Conservation (phyloP, 2,113 vertebrate genomes). For the Phylloscopus whistleri region DNA sequence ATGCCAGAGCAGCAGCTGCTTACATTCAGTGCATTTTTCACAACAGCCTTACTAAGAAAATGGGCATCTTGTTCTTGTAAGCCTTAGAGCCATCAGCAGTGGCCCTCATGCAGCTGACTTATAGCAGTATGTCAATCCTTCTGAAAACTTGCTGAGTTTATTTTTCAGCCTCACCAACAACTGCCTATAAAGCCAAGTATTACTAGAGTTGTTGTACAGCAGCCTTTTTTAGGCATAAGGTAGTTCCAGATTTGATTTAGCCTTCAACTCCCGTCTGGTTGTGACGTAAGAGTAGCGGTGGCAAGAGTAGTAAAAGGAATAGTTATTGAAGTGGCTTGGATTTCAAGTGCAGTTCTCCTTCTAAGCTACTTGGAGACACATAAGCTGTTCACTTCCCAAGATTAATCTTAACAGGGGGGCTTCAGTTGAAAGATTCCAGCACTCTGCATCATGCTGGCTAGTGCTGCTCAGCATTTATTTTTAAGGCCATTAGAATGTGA, state of each 20-base stretch:
- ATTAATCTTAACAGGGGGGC: not conserved
- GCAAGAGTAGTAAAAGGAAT: slow-evolving; percentile 21
- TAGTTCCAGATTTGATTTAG: slow-evolving; percentile 36
- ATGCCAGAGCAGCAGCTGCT: not conserved
- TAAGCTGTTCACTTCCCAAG: not conserved
- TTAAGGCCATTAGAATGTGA: not conserved
- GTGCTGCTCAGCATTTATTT: not conserved
- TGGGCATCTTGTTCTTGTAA: not conserved
- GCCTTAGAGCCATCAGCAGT: not conserved
- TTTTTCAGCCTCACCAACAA: slow-evolving; percentile 12
- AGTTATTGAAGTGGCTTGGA: slow-evolving; percentile 27
- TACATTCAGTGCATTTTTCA: not conserved
- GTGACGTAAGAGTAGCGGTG: not conserved
- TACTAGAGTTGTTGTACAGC: not conserved
- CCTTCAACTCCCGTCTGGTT: slow-evolving; percentile 47
- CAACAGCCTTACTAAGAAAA: not conserved
- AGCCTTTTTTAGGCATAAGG: slow-evolving; percentile 43
- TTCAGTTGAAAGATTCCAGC: not conserved
- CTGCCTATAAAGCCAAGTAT: not conserved
- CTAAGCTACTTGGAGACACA: not conserved
- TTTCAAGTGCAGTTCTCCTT: slow-evolving; percentile 30
- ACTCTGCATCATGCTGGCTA: not conserved
- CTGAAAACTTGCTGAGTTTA: slow-evolving; percentile 39
- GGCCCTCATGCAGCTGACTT: not conserved
- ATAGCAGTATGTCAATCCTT: not conserved